Percentiles rank a stretch among this genome's conserved stretches.
Conservation (phyloP, 2,797 vertebrate genomes). For the Denticeps clupeoides region DNA sequence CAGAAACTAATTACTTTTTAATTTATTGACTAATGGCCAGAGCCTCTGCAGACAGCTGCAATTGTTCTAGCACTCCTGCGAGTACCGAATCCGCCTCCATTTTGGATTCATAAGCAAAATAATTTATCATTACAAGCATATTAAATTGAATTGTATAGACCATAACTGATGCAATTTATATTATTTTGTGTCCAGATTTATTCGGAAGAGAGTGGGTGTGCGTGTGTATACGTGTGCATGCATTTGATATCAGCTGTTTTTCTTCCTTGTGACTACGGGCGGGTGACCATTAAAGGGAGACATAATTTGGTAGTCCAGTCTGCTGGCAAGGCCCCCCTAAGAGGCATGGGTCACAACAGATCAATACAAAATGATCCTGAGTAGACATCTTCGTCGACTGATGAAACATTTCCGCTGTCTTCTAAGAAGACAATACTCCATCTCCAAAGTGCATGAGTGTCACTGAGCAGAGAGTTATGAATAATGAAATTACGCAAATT, state of each 20-base stretch:
- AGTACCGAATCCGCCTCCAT: slow-evolving; percentile 56
- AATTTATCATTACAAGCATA: slow-evolving; percentile 73
- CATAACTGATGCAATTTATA: slow-evolving; percentile 67
- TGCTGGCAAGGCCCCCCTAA: slow-evolving; percentile 23
- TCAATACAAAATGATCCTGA: too few species aligned
- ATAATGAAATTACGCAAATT: too few species aligned
- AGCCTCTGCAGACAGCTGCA: slow-evolving; percentile 65
- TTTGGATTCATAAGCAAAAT: slow-evolving; percentile 67
- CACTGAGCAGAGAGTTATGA: too few species aligned
- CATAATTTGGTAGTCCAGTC: too few species aligned
- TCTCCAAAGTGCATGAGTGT: too few species aligned
- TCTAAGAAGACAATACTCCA: too few species aligned
- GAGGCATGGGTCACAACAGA: too few species aligned
- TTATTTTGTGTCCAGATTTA: slow-evolving; percentile 49
- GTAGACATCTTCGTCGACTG: too few species aligned
- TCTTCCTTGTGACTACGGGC: too few species aligned
- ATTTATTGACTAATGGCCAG: slow-evolving; percentile 76
- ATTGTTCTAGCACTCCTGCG: slow-evolving; percentile 65
- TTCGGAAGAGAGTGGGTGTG: too few species aligned
- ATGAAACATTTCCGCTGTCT: too few species aligned
- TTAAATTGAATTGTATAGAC: slow-evolving; percentile 69
- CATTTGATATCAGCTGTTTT: not conserved
- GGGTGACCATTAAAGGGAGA: too few species aligned
- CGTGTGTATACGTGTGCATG: not conserved
- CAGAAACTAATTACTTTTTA: slow-evolving; percentile 76